These are phyloP conservation scores for Agonopterix heracliana DNA, from an alignment of 2,888 invertebrate genomes.

Conservation along the genomic window DNA sequence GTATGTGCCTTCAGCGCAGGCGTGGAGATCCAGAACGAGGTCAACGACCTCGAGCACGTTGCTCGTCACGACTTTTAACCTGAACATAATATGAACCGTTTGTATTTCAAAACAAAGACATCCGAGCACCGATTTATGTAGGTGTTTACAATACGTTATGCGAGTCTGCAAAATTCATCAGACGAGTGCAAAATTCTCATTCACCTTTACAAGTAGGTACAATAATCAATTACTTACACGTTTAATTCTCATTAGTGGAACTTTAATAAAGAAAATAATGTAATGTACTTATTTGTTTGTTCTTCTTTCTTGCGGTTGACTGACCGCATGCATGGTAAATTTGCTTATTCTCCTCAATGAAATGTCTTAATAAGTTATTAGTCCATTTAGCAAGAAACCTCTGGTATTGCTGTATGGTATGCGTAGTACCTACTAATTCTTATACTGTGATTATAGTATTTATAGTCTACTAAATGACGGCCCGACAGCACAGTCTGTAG, in stretches of 20 bases:
- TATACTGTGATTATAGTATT: too few relatives aligned
- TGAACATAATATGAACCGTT: not conserved
- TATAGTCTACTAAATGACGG: too few relatives aligned
- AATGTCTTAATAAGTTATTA: too few relatives aligned
- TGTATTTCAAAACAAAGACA: slow-evolving; percentile 5
- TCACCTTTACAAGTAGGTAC: not conserved
- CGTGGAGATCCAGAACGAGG: slow-evolving; percentile 60
- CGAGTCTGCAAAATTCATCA: not conserved
- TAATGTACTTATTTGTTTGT: too few relatives aligned
- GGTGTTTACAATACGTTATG: slow-evolving; percentile 3
- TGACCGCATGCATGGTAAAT: too few relatives aligned
- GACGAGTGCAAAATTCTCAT: slow-evolving; percentile 3
- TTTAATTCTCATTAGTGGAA: not conserved
- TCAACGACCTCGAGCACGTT: slow-evolving; percentile 54
- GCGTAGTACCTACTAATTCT: too few relatives aligned
- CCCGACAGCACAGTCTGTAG: too few relatives aligned
- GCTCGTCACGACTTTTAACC: slow-evolving; percentile 45
- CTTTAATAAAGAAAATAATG: too few relatives aligned
- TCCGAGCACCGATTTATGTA: slow-evolving; percentile 1
- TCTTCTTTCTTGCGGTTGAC: too few relatives aligned
- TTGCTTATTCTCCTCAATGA: too few relatives aligned
- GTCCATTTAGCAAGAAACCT: too few relatives aligned
- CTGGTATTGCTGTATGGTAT: too few relatives aligned
- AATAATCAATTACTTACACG: not conserved
- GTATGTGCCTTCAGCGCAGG: slow-evolving; percentile 50